Evolutionary conservation across 2,113 vertebrate species (phyloP).

Genomic region (Bubo blakistoni): DNA sequence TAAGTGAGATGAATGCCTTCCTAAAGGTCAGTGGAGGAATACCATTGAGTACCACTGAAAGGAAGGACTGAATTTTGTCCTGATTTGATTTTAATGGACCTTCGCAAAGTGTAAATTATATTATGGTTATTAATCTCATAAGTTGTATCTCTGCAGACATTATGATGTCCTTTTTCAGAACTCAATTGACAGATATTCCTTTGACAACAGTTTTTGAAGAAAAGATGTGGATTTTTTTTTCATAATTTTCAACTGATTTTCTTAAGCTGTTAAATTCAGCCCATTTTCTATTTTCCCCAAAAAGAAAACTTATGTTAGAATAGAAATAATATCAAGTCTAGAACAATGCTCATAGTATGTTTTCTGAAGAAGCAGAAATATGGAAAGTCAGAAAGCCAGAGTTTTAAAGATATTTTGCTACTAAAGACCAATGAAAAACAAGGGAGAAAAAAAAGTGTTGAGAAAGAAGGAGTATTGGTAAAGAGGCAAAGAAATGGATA

Average conservation of each 20-base stretch:
- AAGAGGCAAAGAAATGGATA: neutral
- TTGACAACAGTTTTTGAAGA: neutral
- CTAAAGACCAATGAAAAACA: neutral
- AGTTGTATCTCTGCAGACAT: neutral
- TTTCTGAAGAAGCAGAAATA: neutral
- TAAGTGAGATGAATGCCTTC: neutral
- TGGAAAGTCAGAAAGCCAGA: neutral
- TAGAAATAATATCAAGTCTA: neutral
- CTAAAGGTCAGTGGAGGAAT: neutral
- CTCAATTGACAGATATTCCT: neutral
- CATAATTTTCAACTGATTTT: neutral
- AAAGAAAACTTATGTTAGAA: neutral
- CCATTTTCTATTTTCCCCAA: neutral
- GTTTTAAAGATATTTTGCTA: neutral
- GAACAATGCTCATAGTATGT: neutral
- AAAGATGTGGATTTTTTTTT: neutral
- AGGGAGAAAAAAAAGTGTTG: neutral
- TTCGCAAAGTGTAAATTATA: neutral
- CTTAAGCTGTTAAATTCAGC: neutral
- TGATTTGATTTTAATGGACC: neutral
- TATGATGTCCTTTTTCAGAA: neutral
- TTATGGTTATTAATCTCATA: neutral
- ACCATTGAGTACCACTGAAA: neutral
- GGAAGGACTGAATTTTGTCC: neutral
- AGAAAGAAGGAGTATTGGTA: neutral